phyloP scores from a whole-genome alignment of 2,797 vertebrate genomes.

The Pelochelys cantorii region DNA sequence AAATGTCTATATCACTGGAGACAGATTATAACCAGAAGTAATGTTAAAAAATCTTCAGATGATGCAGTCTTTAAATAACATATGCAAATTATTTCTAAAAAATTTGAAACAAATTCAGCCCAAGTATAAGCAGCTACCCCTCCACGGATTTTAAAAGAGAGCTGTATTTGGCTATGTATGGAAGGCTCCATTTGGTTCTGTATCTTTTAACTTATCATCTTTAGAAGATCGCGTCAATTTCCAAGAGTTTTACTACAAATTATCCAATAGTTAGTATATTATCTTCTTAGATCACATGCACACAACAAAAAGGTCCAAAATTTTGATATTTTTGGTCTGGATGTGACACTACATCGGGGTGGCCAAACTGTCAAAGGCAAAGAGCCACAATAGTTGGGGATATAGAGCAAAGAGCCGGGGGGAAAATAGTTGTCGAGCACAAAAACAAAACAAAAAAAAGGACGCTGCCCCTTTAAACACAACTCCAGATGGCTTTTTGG shows the following conservation, averaged over 20 bases:
- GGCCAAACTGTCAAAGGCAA: too few relatives aligned
- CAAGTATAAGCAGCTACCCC: not conserved
- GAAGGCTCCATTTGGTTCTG: not conserved
- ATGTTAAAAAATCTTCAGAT: conserved; percentile 12
- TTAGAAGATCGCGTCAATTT: not conserved
- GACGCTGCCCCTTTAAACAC: too few relatives aligned
- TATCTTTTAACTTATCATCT: not conserved
- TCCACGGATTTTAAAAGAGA: not conserved
- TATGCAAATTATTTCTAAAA: not conserved
- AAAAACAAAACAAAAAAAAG: too few relatives aligned
- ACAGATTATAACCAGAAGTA: not conserved
- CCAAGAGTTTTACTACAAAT: not conserved
- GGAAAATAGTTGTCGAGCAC: too few relatives aligned
- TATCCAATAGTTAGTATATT: not conserved
- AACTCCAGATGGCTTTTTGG: too few relatives aligned
- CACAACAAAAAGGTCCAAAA: not conserved
- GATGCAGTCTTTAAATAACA: conserved; percentile 25
- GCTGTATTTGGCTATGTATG: too few relatives aligned
- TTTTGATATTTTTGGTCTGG: rapidly evolving
- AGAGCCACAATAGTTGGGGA: too few relatives aligned
- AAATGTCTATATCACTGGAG: not conserved
- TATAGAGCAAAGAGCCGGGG: too few relatives aligned
- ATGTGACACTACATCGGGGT: too few relatives aligned
- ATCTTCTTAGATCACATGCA: not conserved
- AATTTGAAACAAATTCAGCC: not conserved